A percentile compares a stretch with the other conserved stretches of the same genome.
Evolutionary conservation across 2,797 vertebrate species (phyloP).

Genomic region (Galagoides demidoff): DNA sequence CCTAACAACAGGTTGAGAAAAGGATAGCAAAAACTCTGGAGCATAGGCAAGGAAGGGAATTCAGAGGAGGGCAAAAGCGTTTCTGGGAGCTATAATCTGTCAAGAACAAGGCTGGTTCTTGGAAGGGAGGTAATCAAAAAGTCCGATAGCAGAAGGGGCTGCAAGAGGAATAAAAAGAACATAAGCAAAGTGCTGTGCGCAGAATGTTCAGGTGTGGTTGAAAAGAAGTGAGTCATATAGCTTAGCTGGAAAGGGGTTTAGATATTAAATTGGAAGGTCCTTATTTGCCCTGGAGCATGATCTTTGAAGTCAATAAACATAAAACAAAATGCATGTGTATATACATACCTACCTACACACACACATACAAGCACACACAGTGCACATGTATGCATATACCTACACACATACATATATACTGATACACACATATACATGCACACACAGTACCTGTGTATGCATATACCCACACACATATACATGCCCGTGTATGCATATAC

Average conservation of each 20-base stretch:
- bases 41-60: neutral
- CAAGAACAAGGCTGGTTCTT: neutral
- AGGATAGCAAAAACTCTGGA: neutral
- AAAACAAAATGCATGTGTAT: neutral
- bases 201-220: neutral
- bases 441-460: no score
- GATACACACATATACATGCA: no score
- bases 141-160: neutral
- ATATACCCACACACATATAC: no score
- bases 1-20: neutral
- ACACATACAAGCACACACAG: no score
- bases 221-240: slow-evolving; percentile 1
- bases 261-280: neutral
- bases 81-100: neutral
- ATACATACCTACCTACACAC: neutral
- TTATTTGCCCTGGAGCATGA: neutral
- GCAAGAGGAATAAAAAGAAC: neutral
- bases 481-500: neutral
- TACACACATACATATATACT: no score
- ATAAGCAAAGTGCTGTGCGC: neutral
- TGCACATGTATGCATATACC: no score
- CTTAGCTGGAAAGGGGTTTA: neutral
- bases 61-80: neutral
- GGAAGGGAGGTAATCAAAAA: neutral
- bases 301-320: neutral